These are phyloP conservation scores for Coelopa frigida DNA, from an alignment of 1,140 invertebrate species.

Conservation along the genomic window DNA sequence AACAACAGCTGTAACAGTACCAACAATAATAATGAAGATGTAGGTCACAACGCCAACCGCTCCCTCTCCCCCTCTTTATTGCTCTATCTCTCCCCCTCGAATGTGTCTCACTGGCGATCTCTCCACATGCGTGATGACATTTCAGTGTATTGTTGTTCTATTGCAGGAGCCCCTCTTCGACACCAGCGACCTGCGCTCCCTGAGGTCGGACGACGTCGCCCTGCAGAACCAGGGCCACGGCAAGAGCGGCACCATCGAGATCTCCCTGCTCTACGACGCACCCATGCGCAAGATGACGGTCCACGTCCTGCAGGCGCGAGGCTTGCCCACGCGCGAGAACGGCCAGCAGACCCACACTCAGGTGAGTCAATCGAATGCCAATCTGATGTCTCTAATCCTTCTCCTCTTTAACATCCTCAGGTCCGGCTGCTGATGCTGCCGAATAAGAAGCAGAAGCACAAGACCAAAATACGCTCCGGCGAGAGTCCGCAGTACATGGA, in stretches of 20 bases:
- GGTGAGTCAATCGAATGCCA: slow-evolving; percentile 40
- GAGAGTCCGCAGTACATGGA: slow-evolving; percentile 88
- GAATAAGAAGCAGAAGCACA: slow-evolving; percentile 86
- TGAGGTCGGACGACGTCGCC: slow-evolving; percentile 38
- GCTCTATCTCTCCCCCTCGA: no score
- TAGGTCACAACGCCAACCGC: slow-evolving; percentile 21
- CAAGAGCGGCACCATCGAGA: slow-evolving; percentile 57
- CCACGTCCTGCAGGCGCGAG: slow-evolving; percentile 77
- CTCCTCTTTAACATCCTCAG: slow-evolving; percentile 40
- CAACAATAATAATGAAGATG: slow-evolving; percentile 43
- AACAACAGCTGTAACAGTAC: slow-evolving; percentile 14
- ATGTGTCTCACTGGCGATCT: no score
- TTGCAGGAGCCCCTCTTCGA: slow-evolving; percentile 46
- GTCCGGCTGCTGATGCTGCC: slow-evolving; percentile 80
- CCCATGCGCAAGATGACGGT: slow-evolving; percentile 83
- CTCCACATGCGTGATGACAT: no score
- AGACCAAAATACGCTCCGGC: slow-evolving; percentile 82
- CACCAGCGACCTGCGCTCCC: slow-evolving; percentile 43
- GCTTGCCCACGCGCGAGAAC: slow-evolving; percentile 66
- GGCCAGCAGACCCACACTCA: slow-evolving; percentile 73
- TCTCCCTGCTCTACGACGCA: slow-evolving; percentile 81
- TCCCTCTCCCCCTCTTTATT: no score
- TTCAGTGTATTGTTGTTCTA: slow-evolving; percentile 16
- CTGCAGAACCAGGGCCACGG: slow-evolving; percentile 20
- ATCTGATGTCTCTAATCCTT: slow-evolving; percentile 6